Conservation (phyloP, 2,113 vertebrate genomes). For the Centropus bengalensis region DNA sequence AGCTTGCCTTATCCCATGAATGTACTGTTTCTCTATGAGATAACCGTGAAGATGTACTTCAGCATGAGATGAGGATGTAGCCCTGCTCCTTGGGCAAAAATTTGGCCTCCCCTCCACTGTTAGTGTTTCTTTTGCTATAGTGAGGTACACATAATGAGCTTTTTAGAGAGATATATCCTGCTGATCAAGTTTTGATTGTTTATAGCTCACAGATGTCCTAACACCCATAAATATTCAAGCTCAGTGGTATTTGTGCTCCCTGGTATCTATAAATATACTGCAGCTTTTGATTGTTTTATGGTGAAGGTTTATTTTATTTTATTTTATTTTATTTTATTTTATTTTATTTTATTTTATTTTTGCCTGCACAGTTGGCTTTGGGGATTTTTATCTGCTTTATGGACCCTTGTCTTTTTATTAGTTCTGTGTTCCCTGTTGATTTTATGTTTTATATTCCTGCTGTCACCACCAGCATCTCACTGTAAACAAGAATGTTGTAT, state of each 20-base stretch:
- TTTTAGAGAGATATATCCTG: slow-evolving; percentile 7
- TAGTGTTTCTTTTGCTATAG: background rate
- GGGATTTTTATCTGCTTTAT: slow-evolving; percentile 74
- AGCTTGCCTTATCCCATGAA: background rate
- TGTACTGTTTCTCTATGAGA: background rate
- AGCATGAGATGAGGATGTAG: background rate
- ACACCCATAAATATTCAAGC: slow-evolving; percentile 75
- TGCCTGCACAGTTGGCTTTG: slow-evolving; percentile 77
- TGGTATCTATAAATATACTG: slow-evolving; percentile 72
- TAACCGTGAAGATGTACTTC: background rate
- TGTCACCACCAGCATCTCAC: slow-evolving; percentile 81
- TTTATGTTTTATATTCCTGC: slow-evolving; percentile 83
- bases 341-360: slow-evolving; percentile 83
- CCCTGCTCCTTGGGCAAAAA: background rate
- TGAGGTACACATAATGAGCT: background rate
- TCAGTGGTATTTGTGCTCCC: slow-evolving; percentile 66
- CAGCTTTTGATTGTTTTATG: slow-evolving; percentile 79
- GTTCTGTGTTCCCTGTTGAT: slow-evolving; percentile 81
- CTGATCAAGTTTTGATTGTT: slow-evolving; percentile 55
- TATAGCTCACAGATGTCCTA: slow-evolving; percentile 60
- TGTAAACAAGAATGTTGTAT: slow-evolving; percentile 83
- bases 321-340: slow-evolving; percentile 83
- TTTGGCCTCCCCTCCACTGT: background rate
- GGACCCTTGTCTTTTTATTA: slow-evolving; percentile 83
- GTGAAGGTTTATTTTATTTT: slow-evolving; percentile 79